Evolutionary conservation across 1,140 invertebrate species (phyloP).

Genomic region (Chymomyza costata): DNA sequence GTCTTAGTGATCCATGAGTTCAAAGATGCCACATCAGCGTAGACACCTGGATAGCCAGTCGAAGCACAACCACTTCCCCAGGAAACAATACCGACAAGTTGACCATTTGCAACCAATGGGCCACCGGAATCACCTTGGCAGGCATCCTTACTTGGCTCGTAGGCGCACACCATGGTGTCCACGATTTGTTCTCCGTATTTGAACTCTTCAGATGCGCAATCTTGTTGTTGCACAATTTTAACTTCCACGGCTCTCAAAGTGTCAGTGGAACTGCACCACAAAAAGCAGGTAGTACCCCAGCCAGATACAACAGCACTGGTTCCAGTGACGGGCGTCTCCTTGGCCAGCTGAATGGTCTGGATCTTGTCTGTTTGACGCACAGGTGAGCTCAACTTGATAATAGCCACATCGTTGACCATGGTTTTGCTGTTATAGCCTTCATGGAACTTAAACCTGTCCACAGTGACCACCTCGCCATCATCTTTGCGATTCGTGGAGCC

Average conservation of each 20-base stretch:
- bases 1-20: conserved; percentile 62
- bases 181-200: conserved; percentile 62
- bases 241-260: conserved; percentile 31
- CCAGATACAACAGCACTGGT: conserved; percentile 51
- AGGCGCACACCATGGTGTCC: conserved; percentile 78
- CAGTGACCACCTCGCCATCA: conserved; percentile 47
- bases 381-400: conserved; percentile 73
- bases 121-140: conserved; percentile 77
- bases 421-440: conserved; percentile 47
- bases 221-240: conserved; percentile 13
- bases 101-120: conserved; percentile 59
- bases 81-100: conserved; percentile 79
- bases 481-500: conserved; percentile 41
- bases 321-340: conserved; percentile 32
- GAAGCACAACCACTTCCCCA: conserved; percentile 83
- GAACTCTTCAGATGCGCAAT: conserved; percentile 27
- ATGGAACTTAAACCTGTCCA: conserved; percentile 44
- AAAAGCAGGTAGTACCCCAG: conserved; percentile 58
- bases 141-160: conserved; percentile 76
- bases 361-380: conserved; percentile 35
- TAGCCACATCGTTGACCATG: conserved; percentile 76
- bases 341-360: conserved; percentile 34
- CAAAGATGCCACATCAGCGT: conserved; percentile 79
- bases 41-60: conserved; percentile 80
- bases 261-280: conserved; percentile 31